Evolutionary conservation across 2,888 invertebrate species (phyloP).

Genomic region (Lomographa bimaculata): DNA sequence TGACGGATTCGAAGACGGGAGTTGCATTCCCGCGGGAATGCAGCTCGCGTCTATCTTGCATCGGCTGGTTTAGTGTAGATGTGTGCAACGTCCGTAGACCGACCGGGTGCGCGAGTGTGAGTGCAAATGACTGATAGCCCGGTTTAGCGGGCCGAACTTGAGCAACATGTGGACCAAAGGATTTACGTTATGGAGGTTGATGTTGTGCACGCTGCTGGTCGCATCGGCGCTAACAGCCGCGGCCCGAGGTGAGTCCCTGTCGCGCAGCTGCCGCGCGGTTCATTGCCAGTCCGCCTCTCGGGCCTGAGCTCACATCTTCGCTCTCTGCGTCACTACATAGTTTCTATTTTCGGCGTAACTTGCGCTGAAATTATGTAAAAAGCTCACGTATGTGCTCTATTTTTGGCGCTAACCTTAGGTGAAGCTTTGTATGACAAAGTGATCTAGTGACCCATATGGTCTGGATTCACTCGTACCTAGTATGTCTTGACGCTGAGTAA

Average conservation of each 20-base stretch:
- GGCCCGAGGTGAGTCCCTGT: constrained; percentile 73
- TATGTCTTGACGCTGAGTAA: constrained; percentile 23
- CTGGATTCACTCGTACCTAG: constrained; percentile 10
- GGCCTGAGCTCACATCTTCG: constrained; percentile 50
- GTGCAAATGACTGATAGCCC: constrained; percentile 82
- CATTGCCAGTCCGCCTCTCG: constrained; percentile 15
- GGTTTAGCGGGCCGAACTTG: constrained; percentile 69
- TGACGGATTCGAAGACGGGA: constrained; percentile 59
- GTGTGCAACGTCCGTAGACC: constrained; percentile 68
- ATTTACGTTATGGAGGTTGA: constrained; percentile 78
- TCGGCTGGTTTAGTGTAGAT: constrained; percentile 65
- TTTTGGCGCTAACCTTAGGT: constrained; percentile 78
- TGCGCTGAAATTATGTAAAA: constrained; percentile 85
- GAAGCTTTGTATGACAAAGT: constrained; percentile 66
- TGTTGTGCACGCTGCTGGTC: constrained; percentile 75
- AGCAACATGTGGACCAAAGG: constrained; percentile 80
- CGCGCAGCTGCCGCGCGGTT: constrained; percentile 33
- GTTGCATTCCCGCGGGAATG: constrained; percentile 64
- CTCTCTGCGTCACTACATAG: constrained; percentile 71
- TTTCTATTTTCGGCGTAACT: constrained; percentile 80
- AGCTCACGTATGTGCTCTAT: constrained; percentile 79
- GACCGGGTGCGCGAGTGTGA: constrained; percentile 80
- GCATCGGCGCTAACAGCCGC: constrained; percentile 68
- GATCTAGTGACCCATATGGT: constrained; percentile 62
- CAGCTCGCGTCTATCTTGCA: constrained; percentile 52